phyloP scores from a whole-genome alignment of 2,113 vertebrate species.

The Tringa solitaria region DNA sequence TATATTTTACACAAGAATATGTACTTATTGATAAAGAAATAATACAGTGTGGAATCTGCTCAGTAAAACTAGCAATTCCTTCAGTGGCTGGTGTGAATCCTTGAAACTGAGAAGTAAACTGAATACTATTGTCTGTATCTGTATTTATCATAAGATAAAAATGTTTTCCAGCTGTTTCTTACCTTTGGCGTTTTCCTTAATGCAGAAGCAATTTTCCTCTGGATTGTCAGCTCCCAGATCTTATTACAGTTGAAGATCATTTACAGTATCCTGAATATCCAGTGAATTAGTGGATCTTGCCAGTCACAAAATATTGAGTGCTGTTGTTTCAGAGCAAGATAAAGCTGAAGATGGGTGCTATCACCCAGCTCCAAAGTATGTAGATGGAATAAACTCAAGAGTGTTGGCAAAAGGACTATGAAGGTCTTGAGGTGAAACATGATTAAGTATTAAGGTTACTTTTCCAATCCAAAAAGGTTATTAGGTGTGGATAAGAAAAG shows the following conservation, averaged over 20 bases:
- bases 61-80: neutral
- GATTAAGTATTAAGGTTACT: neutral
- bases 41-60: neutral
- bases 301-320: neutral
- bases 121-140: neutral
- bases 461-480: neutral
- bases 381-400: neutral
- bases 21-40: neutral
- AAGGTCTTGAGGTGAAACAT: neutral
- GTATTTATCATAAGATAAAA: neutral
- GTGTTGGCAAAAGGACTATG: neutral
- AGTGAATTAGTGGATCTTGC: neutral
- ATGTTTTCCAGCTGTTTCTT: neutral
- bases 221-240: neutral
- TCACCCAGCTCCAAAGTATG: neutral
- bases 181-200: neutral
- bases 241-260: neutral
- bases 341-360: neutral
- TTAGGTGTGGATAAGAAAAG: neutral
- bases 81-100: neutral
- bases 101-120: neutral
- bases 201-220: neutral
- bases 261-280: neutral
- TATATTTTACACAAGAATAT: neutral
- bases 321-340: neutral